A percentile compares a stretch with the other conserved stretches of the same genome.
Conservation (phyloP, 30 jellyfish, hydroid and myxozoan species). For the Aurelia coerulea region DNA sequence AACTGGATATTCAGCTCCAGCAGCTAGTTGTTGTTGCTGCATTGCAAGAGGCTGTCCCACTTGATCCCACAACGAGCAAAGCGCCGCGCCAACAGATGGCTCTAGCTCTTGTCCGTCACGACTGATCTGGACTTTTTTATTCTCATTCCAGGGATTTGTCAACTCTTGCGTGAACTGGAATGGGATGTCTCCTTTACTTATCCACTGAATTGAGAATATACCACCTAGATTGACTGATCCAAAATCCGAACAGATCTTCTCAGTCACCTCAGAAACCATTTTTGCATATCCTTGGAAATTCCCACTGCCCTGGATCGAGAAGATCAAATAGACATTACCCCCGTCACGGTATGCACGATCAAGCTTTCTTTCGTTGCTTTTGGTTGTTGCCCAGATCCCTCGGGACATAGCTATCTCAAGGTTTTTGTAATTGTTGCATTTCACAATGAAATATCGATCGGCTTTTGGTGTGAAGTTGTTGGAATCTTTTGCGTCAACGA, state of each 20-base stretch:
- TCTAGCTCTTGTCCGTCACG: constrained; percentile 98
- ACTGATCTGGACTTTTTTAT: constrained; percentile 92
- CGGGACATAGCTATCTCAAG: constrained; percentile 86
- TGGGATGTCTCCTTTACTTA: constrained; percentile 78
- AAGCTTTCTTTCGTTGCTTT: constrained; percentile 82
- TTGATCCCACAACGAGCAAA: constrained; percentile 81
- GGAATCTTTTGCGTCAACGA: constrained; percentile 13
- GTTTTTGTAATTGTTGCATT: constrained; percentile 91
- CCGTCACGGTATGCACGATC: constrained; percentile 88
- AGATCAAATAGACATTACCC: constrained; percentile 68
- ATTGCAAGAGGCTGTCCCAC: constrained; percentile 26
- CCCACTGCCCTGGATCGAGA: constrained; percentile 97
- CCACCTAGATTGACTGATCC: constrained; percentile 92
- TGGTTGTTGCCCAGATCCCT: constrained; percentile 97
- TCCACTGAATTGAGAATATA: constrained; percentile 85
- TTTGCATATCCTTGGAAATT: constrained; percentile 90
- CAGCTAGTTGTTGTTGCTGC: constrained; percentile 10
- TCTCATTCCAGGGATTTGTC: constrained; percentile 96
- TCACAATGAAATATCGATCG: constrained; percentile 81
- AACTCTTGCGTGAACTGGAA: constrained; percentile 92
- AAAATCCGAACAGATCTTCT: constrained; percentile 77
- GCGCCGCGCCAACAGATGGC: constrained; percentile 91
- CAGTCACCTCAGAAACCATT: constrained; percentile 85
- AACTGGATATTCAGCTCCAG: constrained; percentile 25
- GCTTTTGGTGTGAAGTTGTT: constrained; percentile 1